Percentiles rank a stretch among this genome's conserved stretches.
phyloP scores from a whole-genome alignment of 37 sponge, comb jelly and placozoan species.

The Hexactinellida sp. region DNA sequence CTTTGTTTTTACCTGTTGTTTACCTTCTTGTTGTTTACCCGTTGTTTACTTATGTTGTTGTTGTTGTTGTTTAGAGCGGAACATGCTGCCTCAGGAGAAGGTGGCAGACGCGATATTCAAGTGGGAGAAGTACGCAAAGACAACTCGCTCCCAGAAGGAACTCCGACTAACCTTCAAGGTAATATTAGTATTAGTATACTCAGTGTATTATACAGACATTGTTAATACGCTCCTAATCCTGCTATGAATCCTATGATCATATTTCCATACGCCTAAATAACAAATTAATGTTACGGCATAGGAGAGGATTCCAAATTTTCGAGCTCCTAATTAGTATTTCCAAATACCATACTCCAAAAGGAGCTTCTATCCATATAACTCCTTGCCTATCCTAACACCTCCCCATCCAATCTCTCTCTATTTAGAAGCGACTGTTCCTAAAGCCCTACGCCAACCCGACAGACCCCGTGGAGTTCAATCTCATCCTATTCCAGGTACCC shows the following conservation, averaged over 20 bases:
- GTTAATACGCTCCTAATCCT: background rate
- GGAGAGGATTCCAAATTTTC: too few relatives aligned
- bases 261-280: too few relatives aligned
- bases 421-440: constrained; percentile 76
- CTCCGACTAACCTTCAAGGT: constrained; percentile 92
- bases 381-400: too few relatives aligned
- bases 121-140: constrained; percentile 90
- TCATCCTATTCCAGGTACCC: constrained; percentile 61
- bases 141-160: constrained; percentile 51
- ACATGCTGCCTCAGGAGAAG: constrained; percentile 82
- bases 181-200: too few relatives aligned
- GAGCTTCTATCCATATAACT: too few relatives aligned
- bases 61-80: constrained; percentile 47
- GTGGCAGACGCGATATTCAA: constrained; percentile 94
- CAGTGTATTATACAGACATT: background rate
- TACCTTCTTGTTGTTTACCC: background rate
- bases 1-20: too few relatives aligned
- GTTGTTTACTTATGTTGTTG: background rate
- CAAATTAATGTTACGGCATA: too few relatives aligned
- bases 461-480: constrained; percentile 70
- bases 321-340: too few relatives aligned
- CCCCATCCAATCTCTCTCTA: too few relatives aligned
- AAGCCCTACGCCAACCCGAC: constrained; percentile 60
- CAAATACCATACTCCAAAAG: too few relatives aligned
- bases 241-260: too few relatives aligned